Base-by-base conservation (phyloP, 2,113 vertebrate species). In the Nematolebias whitei region DNA sequence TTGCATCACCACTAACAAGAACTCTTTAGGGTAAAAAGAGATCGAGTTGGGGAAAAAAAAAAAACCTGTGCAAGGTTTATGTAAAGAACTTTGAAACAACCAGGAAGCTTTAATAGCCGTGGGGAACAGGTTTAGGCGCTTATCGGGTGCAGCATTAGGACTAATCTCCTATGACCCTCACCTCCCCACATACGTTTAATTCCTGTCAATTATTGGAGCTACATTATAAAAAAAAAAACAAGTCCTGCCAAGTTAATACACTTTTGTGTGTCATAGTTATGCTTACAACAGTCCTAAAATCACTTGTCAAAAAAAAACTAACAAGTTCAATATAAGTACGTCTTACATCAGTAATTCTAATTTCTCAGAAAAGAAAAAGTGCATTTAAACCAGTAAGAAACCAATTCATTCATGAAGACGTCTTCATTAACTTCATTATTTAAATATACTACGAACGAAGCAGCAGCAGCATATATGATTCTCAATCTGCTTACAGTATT, bases 301-400 rank as follows among this genome's bases (percentile, higher is more conserved):
- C 68, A 73, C 61, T 84, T 82, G 82, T 60, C 67, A 68, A 79
- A 85, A 79, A 63, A 72, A 77, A 74, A 10, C 60, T 70, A 72
- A 78, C 58, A 87, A 80, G 60, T 76, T 80, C 63, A 80, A 80
- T 83, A 84, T 76, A 78, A 75, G 76, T 77, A 71, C 9, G 59
- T 57, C 65, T 85, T 65, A 85, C 72, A 84, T 73, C 77, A 76
- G 65, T 87, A 79, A 86, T 74, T 80, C 67, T 85, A 84, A 76
- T 82, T 86, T 76, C 78, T 88, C 86, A 87, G 65, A 85, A 89
- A 79, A 76, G 45, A 71, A 84, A 89, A 91, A 91, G 90, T 90
- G 90, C 88, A 90, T 88, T 80, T 80, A 85, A 75, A 80, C 86
- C 69, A 75, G 81, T 78, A 80, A 83, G 73, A 35, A 35, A 35